Evolutionary conservation across 1,140 invertebrate species (phyloP).

Genomic region (Rhysida immarginata): DNA sequence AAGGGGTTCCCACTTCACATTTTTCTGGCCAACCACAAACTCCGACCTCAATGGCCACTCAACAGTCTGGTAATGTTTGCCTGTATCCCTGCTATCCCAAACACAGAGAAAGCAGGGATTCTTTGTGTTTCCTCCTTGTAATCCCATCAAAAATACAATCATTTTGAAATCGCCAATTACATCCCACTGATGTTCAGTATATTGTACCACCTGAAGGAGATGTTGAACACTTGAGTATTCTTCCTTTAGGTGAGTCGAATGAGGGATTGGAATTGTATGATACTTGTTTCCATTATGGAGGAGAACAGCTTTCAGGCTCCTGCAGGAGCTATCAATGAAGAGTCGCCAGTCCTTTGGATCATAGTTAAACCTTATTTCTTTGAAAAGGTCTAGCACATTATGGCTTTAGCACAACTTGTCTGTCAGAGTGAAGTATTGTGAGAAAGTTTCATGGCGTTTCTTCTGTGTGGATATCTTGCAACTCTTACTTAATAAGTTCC

Average conservation of each 20-base stretch:
- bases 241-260: not conserved
- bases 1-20: not conserved
- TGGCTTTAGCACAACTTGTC: not conserved
- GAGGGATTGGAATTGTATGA: not conserved
- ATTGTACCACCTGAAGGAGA: not conserved
- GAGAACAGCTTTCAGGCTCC: not conserved
- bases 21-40: not conserved
- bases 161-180: not conserved
- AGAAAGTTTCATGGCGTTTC: not conserved
- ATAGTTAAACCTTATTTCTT: not conserved
- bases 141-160: not conserved
- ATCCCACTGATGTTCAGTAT: not conserved
- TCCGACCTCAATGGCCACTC: not conserved
- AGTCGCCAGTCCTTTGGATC: not conserved
- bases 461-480: not conserved
- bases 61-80: not conserved
- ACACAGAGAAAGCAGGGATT: not conserved
- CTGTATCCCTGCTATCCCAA: no score
- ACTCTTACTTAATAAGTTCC: not conserved
- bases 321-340: not conserved
- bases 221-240: not conserved
- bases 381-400: not conserved
- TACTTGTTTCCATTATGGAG: not conserved
- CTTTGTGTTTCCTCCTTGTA: not conserved
- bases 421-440: not conserved